phyloP scores from a whole-genome alignment of 2,888 invertebrate genomes.

The Ophonus ardosiacus region DNA sequence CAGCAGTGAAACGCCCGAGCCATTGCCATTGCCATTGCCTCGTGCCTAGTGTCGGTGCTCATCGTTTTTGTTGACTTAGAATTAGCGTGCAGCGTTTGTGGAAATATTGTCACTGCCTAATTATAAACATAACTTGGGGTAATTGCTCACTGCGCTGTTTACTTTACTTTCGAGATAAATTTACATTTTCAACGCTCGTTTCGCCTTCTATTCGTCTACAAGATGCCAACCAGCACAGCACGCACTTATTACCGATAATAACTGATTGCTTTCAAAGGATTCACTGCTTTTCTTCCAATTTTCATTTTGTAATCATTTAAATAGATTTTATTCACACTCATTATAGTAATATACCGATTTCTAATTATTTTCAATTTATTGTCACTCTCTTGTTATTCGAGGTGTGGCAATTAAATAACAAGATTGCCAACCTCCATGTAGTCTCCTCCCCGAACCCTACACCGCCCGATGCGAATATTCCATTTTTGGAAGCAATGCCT shows the following conservation, averaged over 20 bases:
- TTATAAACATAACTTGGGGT: slow-evolving; percentile 75
- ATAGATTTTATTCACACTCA: no score
- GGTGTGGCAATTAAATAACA: no score
- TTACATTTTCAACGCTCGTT: slow-evolving; percentile 70
- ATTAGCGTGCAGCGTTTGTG: slow-evolving; percentile 74
- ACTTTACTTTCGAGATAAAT: slow-evolving; percentile 72
- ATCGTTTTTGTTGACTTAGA: slow-evolving; percentile 73
- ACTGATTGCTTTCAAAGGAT: neutral
- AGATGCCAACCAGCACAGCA: neutral
- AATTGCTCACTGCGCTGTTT: slow-evolving; percentile 74
- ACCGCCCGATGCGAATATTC: no score
- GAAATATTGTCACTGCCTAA: slow-evolving; percentile 75
- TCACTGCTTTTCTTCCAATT: neutral
- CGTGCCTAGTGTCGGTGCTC: slow-evolving; percentile 25
- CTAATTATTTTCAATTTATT: no score
- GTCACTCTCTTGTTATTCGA: no score
- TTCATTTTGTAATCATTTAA: neutral
- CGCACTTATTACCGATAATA: neutral
- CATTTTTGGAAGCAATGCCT: no score
- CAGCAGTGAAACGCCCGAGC: neutral
- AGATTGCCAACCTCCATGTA: no score
- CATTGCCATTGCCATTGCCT: neutral
- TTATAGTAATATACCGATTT: no score
- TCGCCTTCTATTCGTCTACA: neutral
- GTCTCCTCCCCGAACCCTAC: no score